phyloP scores from a whole-genome alignment of 2,113 vertebrate species.

The Gavia stellata region DNA sequence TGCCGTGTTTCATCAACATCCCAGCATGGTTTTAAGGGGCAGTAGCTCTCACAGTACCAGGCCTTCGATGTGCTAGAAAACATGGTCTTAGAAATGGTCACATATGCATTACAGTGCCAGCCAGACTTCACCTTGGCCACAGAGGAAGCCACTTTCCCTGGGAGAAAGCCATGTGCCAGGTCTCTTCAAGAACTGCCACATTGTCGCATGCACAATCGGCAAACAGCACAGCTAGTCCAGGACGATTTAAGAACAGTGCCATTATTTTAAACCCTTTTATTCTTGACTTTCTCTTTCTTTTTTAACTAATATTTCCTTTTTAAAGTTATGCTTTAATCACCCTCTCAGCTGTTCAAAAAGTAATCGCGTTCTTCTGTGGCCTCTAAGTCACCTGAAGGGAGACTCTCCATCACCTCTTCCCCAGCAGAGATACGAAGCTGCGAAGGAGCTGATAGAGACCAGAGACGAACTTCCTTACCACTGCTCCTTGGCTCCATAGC shows the following conservation, averaged over 20 bases:
- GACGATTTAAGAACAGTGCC: background rate
- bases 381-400: background rate
- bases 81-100: accelerated
- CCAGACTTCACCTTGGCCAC: background rate
- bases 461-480: background rate
- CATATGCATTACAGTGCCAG: accelerated
- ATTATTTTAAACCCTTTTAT: background rate
- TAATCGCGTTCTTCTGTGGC: background rate
- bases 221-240: background rate
- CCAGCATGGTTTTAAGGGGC: background rate
- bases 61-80: background rate
- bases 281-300: background rate
- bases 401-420: background rate
- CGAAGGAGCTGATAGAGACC: background rate
- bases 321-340: background rate
- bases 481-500: background rate
- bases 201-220: accelerated
- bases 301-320: background rate
- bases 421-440: background rate
- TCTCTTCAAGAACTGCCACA: accelerated
- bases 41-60: accelerated
- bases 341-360: background rate
- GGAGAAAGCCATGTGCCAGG: background rate
- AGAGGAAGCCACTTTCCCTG: accelerated
- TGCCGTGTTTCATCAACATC: background rate